Evolutionary conservation across 2,113 vertebrate genomes (phyloP).

Genomic region (Solea solea): DNA sequence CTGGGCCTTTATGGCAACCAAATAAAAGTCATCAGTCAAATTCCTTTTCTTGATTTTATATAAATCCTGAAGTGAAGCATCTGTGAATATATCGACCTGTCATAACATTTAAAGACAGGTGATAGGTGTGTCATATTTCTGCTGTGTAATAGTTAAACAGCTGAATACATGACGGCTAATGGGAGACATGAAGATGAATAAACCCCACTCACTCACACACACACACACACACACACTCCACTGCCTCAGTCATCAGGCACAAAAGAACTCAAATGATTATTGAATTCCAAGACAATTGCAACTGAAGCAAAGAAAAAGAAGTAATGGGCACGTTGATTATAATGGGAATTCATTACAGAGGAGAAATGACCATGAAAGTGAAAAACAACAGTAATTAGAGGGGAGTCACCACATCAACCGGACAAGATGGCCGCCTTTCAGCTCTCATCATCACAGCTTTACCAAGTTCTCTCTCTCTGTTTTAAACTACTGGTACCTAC

Average conservation of each 20-base stretch:
- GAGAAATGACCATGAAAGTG: slow-evolving; percentile 66
- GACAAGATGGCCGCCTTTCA: no score
- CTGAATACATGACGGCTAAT: background rate
- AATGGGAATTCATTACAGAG: slow-evolving; percentile 65
- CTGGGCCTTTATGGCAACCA: no score
- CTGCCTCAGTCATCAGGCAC: slow-evolving; percentile 59
- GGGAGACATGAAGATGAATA: background rate
- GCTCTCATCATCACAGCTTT: no score
- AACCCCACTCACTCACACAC: slow-evolving; percentile 49
- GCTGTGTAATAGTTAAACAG: no score
- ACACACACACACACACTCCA: slow-evolving; percentile 62
- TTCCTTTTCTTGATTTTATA: no score
- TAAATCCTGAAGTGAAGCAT: no score
- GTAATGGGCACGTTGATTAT: slow-evolving; percentile 68
- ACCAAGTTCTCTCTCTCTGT: no score
- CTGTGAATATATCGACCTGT: no score
- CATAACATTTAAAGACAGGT: no score
- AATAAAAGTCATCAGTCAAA: no score
- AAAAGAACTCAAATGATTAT: slow-evolving; percentile 66
- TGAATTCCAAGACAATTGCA: slow-evolving; percentile 64
- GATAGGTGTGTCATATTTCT: background rate
- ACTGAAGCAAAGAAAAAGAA: slow-evolving; percentile 60
- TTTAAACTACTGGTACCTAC: no score
- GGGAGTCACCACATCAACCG: no score
- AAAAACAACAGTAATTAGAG: slow-evolving; percentile 66